Base-by-base conservation (phyloP, 2,113 vertebrate genomes). In the Ailuropoda melanoleuca region DNA sequence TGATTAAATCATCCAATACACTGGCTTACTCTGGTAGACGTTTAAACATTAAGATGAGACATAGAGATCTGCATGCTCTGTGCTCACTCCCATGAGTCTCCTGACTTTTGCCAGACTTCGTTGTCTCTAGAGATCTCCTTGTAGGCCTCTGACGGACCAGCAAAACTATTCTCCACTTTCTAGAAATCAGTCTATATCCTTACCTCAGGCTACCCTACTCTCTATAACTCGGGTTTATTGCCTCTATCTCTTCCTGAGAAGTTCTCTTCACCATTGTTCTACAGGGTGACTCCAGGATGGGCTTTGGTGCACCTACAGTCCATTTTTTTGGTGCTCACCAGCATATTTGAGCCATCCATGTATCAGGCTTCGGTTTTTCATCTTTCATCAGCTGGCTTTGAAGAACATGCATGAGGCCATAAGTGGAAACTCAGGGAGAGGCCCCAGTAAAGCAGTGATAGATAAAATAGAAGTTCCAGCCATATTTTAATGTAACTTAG, bases 221-320 rank as follows among this genome's bases (percentile, higher is more conserved):
- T 48, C 31, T 85, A 53, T 58, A 87, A 70, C 50, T 24, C 8
- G 43, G 34, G 6, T 64, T 95, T 37, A 14, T 56, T 88, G 43
- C 56, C 43, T 84, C 31, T 43, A 34, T 21, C 6, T 56, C 50
- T 91, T 21, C 10, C 18, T 18, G 14, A 77, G 15, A 46, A n/a
- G 72, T 84, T 88, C 11, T 68, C 19, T n/a, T 74, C 48, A 48
- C 5, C 3, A 4, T 29, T 26, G 2, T 58, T 23, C 29, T 62
- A 29, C 1, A 86, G 18, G 1, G 34, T n/a, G 60, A 75, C 8
- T 2, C 50, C 18, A 43, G 24, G 2, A 17, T 64, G 1, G 14
- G 58, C 0, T 21, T 19, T 1, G 5, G 23, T 43, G 4, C 1
- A 74, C 8, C 23, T 50, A 15, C 10, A 26, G 19, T 58, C 7